These are phyloP conservation scores for Mimumesa dahlbomi DNA, from an alignment of 2,888 invertebrate genomes.

Conservation along the genomic window DNA sequence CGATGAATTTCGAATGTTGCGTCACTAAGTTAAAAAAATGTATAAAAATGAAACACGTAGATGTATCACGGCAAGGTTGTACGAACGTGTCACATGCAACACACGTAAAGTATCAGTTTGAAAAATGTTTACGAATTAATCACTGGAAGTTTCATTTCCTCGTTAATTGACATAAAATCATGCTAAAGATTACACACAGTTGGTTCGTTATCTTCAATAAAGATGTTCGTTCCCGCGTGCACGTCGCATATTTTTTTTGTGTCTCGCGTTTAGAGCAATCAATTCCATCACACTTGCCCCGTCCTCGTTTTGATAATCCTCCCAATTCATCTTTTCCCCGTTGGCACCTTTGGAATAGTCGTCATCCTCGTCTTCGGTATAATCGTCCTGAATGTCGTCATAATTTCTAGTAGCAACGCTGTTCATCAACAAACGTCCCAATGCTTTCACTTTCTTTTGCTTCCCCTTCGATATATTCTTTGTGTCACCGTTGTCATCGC, in stretches of 20 bases:
- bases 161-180: not conserved
- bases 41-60: no score
- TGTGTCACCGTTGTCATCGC: not conserved
- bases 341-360: slow-evolving; percentile 14
- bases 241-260: slow-evolving; percentile 5
- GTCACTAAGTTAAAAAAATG: no score
- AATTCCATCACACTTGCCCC: slow-evolving; percentile 41
- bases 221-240: not conserved
- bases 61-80: no score
- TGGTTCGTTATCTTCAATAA: not conserved
- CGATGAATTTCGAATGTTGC: no score
- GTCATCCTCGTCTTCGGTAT: slow-evolving; percentile 25
- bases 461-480: not conserved
- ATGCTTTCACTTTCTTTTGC: slow-evolving; percentile 26
- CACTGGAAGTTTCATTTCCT: not conserved
- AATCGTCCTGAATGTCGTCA: slow-evolving; percentile 28
- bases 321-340: slow-evolving; percentile 32
- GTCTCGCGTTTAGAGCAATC: slow-evolving; percentile 29
- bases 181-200: not conserved
- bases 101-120: no score
- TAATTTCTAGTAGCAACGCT: slow-evolving; percentile 2
- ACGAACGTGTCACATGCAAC: no score
- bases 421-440: slow-evolving; percentile 25
- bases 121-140: no score
- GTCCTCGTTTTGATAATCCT: slow-evolving; percentile 30